Conservation (phyloP, 1,140 invertebrate genomes). For the Pseudoatta argentina region DNA sequence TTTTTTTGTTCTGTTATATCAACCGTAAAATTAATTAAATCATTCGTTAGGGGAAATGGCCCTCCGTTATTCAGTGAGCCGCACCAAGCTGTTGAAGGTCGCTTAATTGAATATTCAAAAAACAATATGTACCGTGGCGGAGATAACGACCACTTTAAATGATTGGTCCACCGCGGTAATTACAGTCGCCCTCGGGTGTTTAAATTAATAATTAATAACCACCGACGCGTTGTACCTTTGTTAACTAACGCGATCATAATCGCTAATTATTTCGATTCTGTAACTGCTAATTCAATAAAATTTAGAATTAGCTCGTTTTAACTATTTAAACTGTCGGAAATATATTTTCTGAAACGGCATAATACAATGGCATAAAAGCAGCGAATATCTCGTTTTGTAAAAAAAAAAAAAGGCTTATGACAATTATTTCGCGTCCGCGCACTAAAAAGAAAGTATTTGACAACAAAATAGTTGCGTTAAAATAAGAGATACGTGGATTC, state of each 20-base stretch:
- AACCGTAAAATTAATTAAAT: conserved; percentile 72
- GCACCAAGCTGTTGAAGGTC: conserved; percentile 56
- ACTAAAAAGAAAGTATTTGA: conserved; percentile 28
- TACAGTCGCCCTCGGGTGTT: conserved; percentile 52
- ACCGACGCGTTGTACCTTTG: conserved; percentile 41
- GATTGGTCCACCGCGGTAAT: conserved; percentile 47
- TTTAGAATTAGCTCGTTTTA: conserved; percentile 9
- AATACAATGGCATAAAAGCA: not conserved
- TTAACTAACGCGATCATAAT: conserved; percentile 57
- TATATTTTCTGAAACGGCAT: not conserved
- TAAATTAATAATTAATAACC: conserved; percentile 60
- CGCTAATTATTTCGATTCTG: conserved; percentile 59
- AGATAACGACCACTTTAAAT: conserved; percentile 61
- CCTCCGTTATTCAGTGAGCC: conserved; percentile 43
- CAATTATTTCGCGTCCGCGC: not conserved
- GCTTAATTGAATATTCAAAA: conserved; percentile 70
- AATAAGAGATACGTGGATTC: conserved; percentile 7
- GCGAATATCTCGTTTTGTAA: not conserved
- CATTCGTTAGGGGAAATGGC: conserved; percentile 62
- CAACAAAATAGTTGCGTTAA: conserved; percentile 21
- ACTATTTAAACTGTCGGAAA: conserved; percentile 4
- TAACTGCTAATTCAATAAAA: conserved; percentile 52
- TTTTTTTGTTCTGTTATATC: conserved; percentile 26
- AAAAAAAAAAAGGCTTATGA: conserved; percentile 14
- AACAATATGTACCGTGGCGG: conserved; percentile 48